phyloP scores from a whole-genome alignment of 2,888 invertebrate genomes.

The Neria commutata region DNA sequence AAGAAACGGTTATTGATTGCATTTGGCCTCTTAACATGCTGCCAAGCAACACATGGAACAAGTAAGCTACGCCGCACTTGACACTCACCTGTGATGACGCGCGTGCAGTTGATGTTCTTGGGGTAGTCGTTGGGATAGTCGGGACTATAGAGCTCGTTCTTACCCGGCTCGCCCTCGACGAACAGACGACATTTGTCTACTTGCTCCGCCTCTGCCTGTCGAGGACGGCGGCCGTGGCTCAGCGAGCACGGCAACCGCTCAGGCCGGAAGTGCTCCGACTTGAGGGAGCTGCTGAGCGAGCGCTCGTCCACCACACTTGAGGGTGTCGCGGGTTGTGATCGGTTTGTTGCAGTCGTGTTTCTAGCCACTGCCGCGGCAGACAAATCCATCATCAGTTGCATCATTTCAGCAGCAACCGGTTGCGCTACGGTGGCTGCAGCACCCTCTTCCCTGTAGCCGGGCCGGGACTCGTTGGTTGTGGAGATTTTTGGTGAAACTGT shows the following conservation, averaged over 20 bases:
- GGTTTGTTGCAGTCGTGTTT: slow-evolving; percentile 1
- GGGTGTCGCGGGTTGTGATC: background rate
- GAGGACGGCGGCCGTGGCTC: slow-evolving; percentile 36
- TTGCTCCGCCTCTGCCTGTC: slow-evolving; percentile 44
- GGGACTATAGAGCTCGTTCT: slow-evolving; percentile 73
- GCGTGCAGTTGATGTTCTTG: slow-evolving; percentile 71
- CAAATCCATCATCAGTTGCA: slow-evolving; percentile 24
- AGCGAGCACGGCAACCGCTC: slow-evolving; percentile 22
- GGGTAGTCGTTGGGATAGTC: slow-evolving; percentile 73
- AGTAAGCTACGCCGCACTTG: too few species aligned
- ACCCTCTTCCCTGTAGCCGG: too few species aligned
- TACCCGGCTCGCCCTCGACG: slow-evolving; percentile 65
- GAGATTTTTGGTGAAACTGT: slow-evolving; percentile 5
- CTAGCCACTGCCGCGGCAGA: slow-evolving; percentile 10
- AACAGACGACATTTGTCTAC: slow-evolving; percentile 66
- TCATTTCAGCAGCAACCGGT: slow-evolving; percentile 15
- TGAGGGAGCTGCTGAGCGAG: slow-evolving; percentile 22
- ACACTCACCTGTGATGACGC: slow-evolving; percentile 72
- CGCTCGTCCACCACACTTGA: slow-evolving; percentile 11
- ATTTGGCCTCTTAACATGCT: too few species aligned
- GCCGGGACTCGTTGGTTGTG: too few species aligned
- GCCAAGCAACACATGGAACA: too few species aligned
- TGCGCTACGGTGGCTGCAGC: too few species aligned
- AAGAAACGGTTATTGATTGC: too few species aligned
- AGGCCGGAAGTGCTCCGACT: slow-evolving; percentile 15